These are phyloP conservation scores for Aplochiton taeniatus DNA, from an alignment of 2,797 vertebrate genomes.

Conservation along the genomic window DNA sequence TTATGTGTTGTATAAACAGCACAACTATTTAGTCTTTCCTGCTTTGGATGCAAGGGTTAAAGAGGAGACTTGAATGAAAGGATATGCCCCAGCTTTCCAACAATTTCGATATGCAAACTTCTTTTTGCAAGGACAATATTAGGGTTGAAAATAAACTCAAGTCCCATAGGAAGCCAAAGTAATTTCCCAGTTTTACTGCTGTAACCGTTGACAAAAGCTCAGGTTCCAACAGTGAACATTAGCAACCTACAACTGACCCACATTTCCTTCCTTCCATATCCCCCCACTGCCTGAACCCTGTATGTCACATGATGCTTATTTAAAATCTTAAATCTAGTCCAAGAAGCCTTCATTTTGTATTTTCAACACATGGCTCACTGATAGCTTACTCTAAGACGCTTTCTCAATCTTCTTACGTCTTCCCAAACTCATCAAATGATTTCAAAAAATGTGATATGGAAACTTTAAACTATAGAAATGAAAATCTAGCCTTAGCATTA, in stretches of 20 bases:
- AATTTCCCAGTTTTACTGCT: conserved; percentile 2
- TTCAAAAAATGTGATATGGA: conserved; percentile 29
- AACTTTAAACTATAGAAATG: not conserved
- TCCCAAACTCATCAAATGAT: conserved; percentile 2
- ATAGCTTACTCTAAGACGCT: too few species aligned
- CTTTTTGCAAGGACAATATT: too few species aligned
- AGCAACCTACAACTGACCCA: conserved; percentile 39
- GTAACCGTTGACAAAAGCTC: conserved; percentile 4
- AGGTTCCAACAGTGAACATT: conserved; percentile 11
- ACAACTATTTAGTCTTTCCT: too few species aligned
- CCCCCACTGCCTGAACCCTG: conserved; percentile 38
- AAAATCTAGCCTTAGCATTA: conserved; percentile 30
- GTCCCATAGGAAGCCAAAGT: conserved; percentile 21
- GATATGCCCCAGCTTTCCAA: too few species aligned
- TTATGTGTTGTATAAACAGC: too few species aligned
- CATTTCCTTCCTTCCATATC: conserved; percentile 22
- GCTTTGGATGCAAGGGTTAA: too few species aligned
- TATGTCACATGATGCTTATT: conserved; percentile 45
- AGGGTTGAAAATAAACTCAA: too few species aligned
- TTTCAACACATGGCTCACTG: too few species aligned
- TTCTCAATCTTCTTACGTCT: conserved; percentile 10
- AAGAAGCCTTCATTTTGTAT: too few species aligned
- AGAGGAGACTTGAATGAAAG: too few species aligned
- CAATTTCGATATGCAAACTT: too few species aligned
- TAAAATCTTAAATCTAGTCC: too few species aligned